Conservation (phyloP, 1,140 invertebrate species). For the Apolygus lucorum region DNA sequence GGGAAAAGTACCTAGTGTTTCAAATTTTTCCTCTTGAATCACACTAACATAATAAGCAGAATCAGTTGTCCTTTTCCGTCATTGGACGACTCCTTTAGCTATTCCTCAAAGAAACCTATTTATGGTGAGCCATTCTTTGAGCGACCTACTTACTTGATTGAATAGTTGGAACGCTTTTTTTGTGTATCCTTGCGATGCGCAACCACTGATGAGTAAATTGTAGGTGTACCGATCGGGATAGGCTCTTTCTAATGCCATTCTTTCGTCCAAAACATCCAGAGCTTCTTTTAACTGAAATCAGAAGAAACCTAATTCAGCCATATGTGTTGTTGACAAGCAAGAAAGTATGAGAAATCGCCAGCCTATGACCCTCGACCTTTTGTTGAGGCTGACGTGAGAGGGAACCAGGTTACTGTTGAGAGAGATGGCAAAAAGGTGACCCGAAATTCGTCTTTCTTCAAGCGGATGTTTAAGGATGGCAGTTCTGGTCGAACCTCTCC, state of each 20-base stretch:
- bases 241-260: slow-evolving; percentile 64
- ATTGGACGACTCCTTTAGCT: too few species aligned
- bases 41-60: too few species aligned
- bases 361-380: too few species aligned
- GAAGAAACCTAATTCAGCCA: neutral
- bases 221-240: slow-evolving; percentile 70
- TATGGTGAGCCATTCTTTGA: too few species aligned
- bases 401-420: neutral
- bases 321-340: neutral
- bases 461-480: neutral
- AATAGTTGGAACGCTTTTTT: slow-evolving; percentile 75
- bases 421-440: neutral
- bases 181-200: slow-evolving; percentile 69
- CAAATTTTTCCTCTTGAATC: too few species aligned
- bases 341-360: too few species aligned
- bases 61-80: too few species aligned
- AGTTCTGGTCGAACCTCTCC: too few species aligned
- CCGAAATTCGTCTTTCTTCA: neutral
- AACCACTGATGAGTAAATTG: slow-evolving; percentile 67
- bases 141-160: slow-evolving; percentile 46
- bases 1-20: too few species aligned
- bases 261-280: slow-evolving; percentile 59
- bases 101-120: too few species aligned
- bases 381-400: neutral
- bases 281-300: slow-evolving; percentile 48